Evolutionary conservation across 2,797 vertebrate genomes (phyloP).

Genomic region (Enteromius thamalakanensis): DNA sequence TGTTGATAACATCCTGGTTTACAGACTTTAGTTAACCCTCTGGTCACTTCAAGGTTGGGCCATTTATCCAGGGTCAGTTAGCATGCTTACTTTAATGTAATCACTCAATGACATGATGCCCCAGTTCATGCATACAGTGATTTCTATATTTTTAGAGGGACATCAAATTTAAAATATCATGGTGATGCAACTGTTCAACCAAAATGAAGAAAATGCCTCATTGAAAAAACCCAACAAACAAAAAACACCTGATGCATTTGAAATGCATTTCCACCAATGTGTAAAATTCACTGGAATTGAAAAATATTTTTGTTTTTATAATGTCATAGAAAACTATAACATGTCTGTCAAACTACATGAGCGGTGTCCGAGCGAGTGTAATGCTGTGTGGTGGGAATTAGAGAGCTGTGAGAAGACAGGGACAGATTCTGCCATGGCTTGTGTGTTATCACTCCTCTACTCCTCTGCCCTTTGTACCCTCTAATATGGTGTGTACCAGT

Average conservation of each 20-base stretch:
- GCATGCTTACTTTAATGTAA: not conserved
- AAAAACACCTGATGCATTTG: not conserved
- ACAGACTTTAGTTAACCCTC: not conserved
- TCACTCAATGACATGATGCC: not conserved
- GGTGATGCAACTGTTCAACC: not conserved
- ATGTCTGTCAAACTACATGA: not conserved
- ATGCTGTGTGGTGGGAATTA: not conserved
- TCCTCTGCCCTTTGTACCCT: not conserved
- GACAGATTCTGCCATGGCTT: not conserved
- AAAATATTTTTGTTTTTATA: too few species aligned
- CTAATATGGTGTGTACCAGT: conserved; percentile 1
- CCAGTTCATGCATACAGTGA: not conserved
- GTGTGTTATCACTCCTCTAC: not conserved
- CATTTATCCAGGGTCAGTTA: not conserved
- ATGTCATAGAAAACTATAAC: not conserved
- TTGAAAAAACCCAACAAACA: too few species aligned
- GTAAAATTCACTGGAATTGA: not conserved
- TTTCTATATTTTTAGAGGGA: not conserved
- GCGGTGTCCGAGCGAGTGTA: not conserved
- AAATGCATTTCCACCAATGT: too few species aligned
- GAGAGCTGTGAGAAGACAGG: conserved; percentile 16
- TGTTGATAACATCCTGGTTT: not conserved
- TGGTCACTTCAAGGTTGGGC: not conserved
- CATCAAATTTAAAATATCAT: not conserved
- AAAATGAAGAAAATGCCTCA: too few species aligned